A percentile compares a stretch with the other conserved stretches of the same genome.
Evolutionary conservation across 2,888 invertebrate species (phyloP).

Genomic region (Oscheius sp.): DNA sequence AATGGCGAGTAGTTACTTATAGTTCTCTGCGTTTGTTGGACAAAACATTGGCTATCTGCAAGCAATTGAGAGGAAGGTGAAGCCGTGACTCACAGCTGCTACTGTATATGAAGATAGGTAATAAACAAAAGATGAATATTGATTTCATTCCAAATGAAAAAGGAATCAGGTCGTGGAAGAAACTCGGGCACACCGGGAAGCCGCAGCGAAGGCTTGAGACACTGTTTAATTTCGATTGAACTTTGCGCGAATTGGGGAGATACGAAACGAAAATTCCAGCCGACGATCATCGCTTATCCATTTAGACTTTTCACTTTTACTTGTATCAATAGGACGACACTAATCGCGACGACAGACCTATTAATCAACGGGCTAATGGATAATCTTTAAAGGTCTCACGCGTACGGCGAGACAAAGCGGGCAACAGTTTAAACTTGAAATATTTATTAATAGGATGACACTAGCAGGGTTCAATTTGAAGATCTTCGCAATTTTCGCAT

Average conservation of each 20-base stretch:
- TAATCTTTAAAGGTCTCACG: background rate
- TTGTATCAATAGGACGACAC: background rate
- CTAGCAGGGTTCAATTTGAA: constrained; percentile 55
- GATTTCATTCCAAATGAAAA: constrained; percentile 21
- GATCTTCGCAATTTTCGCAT: constrained; percentile 58
- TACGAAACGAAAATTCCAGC: constrained; percentile 16
- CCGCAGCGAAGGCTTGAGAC: constrained; percentile 29
- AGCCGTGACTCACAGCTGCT: constrained; percentile 41
- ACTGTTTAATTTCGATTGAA: constrained; percentile 29
- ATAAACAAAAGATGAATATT: background rate
- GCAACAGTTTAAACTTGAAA: background rate
- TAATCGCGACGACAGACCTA: constrained; percentile 1
- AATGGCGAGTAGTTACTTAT: constrained; percentile 70
- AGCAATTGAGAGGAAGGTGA: background rate
- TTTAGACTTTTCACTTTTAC: constrained; percentile 19
- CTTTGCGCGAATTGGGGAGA: constrained; percentile 9
- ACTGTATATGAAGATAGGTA: background rate
- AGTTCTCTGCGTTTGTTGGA: constrained; percentile 47
- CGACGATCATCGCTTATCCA: background rate
- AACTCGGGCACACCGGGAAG: constrained; percentile 23
- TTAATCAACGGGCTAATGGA: background rate
- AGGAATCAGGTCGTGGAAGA: constrained; percentile 24
- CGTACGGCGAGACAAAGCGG: too few species aligned
- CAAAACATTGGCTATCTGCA: constrained; percentile 17
- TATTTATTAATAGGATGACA: constrained; percentile 6